These are phyloP conservation scores for Pyralis farinalis DNA, from an alignment of 2,888 invertebrate species.

Conservation along the genomic window DNA sequence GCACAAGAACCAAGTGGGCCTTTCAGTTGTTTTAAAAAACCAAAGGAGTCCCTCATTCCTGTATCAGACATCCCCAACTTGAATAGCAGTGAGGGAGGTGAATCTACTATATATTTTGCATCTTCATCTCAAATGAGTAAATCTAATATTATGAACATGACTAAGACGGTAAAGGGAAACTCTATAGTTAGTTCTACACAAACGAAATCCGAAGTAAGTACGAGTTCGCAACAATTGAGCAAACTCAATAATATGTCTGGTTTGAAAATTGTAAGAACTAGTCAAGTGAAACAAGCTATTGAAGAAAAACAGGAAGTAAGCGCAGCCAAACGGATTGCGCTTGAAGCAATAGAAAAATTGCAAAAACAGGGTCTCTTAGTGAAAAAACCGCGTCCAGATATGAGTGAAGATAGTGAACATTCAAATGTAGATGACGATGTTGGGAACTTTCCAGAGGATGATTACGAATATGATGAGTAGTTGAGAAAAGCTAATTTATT, in stretches of 20 bases:
- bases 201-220: constrained; percentile 50
- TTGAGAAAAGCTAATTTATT: not conserved
- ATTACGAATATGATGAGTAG: constrained; percentile 30
- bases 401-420: constrained; percentile 41
- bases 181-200: constrained; percentile 50
- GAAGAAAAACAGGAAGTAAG: constrained; percentile 53
- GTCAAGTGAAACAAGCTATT: constrained; percentile 50
- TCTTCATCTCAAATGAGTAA: constrained; percentile 46
- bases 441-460: constrained; percentile 25
- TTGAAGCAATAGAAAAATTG: constrained; percentile 68
- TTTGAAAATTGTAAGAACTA: constrained; percentile 54
- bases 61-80: constrained; percentile 38
- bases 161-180: constrained; percentile 53
- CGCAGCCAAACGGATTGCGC: constrained; percentile 48
- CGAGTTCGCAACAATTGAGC: constrained; percentile 51
- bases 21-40: constrained; percentile 67
- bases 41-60: constrained; percentile 57
- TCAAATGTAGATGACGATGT: constrained; percentile 40
- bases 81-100: constrained; percentile 27
- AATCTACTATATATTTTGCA: constrained; percentile 37
- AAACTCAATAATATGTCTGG: constrained; percentile 53
- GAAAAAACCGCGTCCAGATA: constrained; percentile 60
- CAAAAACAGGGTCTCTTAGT: constrained; percentile 67
- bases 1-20: constrained; percentile 43
- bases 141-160: constrained; percentile 48